These are phyloP conservation scores for Drosophila birchii DNA, from an alignment of 2,888 invertebrate species.

Conservation along the genomic window DNA sequence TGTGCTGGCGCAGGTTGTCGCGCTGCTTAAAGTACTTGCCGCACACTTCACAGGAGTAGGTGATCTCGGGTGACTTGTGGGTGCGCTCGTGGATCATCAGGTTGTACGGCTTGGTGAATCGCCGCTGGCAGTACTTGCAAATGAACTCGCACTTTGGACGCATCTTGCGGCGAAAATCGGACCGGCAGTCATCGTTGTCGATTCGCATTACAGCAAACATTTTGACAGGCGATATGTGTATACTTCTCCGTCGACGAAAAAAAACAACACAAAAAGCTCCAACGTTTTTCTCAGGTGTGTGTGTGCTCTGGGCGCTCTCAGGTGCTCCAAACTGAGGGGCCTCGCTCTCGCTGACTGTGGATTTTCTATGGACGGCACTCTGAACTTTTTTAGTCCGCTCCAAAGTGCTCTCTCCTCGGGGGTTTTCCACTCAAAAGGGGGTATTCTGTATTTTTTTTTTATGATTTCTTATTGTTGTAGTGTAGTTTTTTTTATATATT, in stretches of 20 bases:
- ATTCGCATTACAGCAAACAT: slow-evolving; percentile 96
- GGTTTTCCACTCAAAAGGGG: slow-evolving; percentile 37
- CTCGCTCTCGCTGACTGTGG: slow-evolving; percentile 15
- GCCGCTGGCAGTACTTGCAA: slow-evolving; percentile 98
- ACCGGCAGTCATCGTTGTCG: slow-evolving; percentile 93
- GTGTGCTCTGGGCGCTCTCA: slow-evolving; percentile 47
- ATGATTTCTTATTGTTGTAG: neutral
- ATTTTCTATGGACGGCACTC: slow-evolving; percentile 24
- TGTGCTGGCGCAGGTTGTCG: slow-evolving; percentile 97
- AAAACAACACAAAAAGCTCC: slow-evolving; percentile 6
- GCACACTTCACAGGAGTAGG: slow-evolving; percentile 98
- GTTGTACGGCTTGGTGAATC: slow-evolving; percentile 99
- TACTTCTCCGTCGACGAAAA: slow-evolving; percentile 28
- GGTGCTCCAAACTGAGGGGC: slow-evolving; percentile 40
- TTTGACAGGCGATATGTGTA: slow-evolving; percentile 85
- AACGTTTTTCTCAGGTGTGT: slow-evolving; percentile 14
- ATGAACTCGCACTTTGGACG: slow-evolving; percentile 98
- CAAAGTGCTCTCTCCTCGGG: slow-evolving; percentile 28
- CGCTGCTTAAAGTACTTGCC: slow-evolving; percentile 99
- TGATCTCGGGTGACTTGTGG: slow-evolving; percentile 97
- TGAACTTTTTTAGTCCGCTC: slow-evolving; percentile 20
- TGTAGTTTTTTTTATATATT: neutral
- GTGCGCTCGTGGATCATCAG: slow-evolving; percentile 99
- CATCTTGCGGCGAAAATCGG: slow-evolving; percentile 94
- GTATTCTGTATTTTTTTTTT: slow-evolving; percentile 1